phyloP scores from a whole-genome alignment of 2,888 invertebrate genomes.

The Xestia sexstrigata region DNA sequence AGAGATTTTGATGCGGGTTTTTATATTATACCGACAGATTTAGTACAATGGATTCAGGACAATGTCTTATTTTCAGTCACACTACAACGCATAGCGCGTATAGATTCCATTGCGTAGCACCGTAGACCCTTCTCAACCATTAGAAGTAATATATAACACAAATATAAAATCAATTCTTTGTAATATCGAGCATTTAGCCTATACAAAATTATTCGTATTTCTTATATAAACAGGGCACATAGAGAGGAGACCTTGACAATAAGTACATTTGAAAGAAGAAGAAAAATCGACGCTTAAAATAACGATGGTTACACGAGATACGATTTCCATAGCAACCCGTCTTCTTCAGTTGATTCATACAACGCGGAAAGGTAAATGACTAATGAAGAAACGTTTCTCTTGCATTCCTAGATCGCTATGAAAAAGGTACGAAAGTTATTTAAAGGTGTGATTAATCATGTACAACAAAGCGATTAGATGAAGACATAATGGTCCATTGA shows the following conservation, averaged over 20 bases:
- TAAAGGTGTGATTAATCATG: constrained; percentile 50
- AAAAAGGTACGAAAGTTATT: constrained; percentile 35
- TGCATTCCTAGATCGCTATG: constrained; percentile 44
- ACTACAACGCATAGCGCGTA: background rate
- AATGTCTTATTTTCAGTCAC: background rate
- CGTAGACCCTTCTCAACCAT: constrained; percentile 3
- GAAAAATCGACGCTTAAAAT: constrained; percentile 21
- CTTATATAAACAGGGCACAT: background rate
- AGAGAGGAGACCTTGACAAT: background rate
- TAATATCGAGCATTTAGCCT: background rate
- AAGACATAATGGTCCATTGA: background rate
- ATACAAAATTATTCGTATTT: background rate
- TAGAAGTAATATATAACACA: background rate
- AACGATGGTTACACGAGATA: constrained; percentile 14
- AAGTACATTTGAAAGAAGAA: constrained; percentile 19
- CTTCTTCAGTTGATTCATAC: constrained; percentile 42
- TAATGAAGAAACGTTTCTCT: constrained; percentile 44
- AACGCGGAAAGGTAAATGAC: constrained; percentile 30
- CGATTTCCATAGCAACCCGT: constrained; percentile 40
- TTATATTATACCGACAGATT: background rate
- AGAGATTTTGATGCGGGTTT: background rate
- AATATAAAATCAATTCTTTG: constrained; percentile 1
- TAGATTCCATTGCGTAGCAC: background rate
- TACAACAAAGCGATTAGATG: constrained; percentile 27
- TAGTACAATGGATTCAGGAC: background rate